Conservation (phyloP, 2,888 invertebrate genomes). For the Latrodectus hesperus region DNA sequence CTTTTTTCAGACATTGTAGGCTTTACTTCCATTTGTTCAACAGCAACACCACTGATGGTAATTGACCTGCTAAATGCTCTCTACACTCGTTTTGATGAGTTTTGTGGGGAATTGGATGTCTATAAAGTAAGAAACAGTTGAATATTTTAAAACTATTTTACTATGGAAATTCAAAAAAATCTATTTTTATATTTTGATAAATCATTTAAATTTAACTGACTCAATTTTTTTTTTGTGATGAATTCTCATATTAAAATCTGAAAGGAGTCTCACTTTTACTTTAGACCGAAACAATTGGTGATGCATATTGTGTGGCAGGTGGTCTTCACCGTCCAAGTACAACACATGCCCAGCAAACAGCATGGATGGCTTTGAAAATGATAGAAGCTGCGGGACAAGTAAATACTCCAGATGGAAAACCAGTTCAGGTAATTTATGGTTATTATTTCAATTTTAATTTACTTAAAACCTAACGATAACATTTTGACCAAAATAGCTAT, state of each 20-base stretch:
- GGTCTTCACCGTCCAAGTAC: constrained; percentile 89
- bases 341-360: constrained; percentile 94
- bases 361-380: constrained; percentile 97
- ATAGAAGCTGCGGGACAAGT: constrained; percentile 91
- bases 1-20: constrained; percentile 97
- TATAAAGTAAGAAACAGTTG: constrained; percentile 84
- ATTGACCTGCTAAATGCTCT: constrained; percentile 94
- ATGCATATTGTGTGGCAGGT: constrained; percentile 96
- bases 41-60: constrained; percentile 95
- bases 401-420: constrained; percentile 92
- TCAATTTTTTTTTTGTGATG: too few relatives aligned
- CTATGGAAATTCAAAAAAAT: too few relatives aligned
- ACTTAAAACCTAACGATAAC: too few relatives aligned
- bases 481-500: too few relatives aligned
- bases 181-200: too few relatives aligned
- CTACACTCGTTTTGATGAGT: constrained; percentile 94
- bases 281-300: constrained; percentile 96
- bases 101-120: constrained; percentile 93
- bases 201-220: too few relatives aligned
- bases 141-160: too few relatives aligned
- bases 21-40: constrained; percentile 95
- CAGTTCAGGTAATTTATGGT: constrained; percentile 84
- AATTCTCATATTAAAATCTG: too few relatives aligned
- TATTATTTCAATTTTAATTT: neutral
- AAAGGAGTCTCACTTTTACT: constrained; percentile 1